Evolutionary conservation across 1,140 invertebrate species (phyloP), one percentile per base, ranked within the genome.

Genomic region (Mercenaria mercenaria): DNA sequence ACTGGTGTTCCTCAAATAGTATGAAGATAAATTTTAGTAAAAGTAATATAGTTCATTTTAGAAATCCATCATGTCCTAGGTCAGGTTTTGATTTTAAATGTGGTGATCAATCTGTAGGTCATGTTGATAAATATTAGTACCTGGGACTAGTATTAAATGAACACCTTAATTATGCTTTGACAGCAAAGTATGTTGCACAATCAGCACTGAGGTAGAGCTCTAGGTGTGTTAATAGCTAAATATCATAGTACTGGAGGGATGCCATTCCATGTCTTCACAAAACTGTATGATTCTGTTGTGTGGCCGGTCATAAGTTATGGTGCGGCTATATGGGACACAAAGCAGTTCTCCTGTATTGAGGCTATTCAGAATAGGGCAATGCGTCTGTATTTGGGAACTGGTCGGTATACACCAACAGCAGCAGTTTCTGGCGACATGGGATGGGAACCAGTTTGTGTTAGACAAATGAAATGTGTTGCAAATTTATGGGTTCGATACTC

Each of bases 151-250:
- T 64, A 34, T 39, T 90, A 15, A 56, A 74, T 74, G 64, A 77
- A 56, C 72, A 56, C 79, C 34, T 85, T 3, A 47, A 84, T 61
- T 39, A n/a, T n/a, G n/a, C n/a, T n/a, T n/a, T n/a, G n/a, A n/a
- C n/a, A n/a, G n/a, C n/a, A n/a, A 56, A 89, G 76, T 29, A 15
- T 82, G 88, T 89, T 32, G 67, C 67, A 26, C 80, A 83, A 47
- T 50, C 43, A 61, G 67, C 88, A 34, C 26, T n/a, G n/a, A n/a
- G n/a, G 67, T n/a, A 13, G 88, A 11, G 88, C 80, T 23, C 39
- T 89, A 6, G 80, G 88, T 43, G 47, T 89, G 4, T 32, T 89
- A 18, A 83, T 83, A 83, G 88, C 34, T 23, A 89, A 89, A 76
- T 43, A 29, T 50, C 83, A 83, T 61, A 32, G 29, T 4, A 43